These are phyloP conservation scores for Xiphias gladius DNA, from an alignment of 2,113 vertebrate genomes.

Conservation along the genomic window DNA sequence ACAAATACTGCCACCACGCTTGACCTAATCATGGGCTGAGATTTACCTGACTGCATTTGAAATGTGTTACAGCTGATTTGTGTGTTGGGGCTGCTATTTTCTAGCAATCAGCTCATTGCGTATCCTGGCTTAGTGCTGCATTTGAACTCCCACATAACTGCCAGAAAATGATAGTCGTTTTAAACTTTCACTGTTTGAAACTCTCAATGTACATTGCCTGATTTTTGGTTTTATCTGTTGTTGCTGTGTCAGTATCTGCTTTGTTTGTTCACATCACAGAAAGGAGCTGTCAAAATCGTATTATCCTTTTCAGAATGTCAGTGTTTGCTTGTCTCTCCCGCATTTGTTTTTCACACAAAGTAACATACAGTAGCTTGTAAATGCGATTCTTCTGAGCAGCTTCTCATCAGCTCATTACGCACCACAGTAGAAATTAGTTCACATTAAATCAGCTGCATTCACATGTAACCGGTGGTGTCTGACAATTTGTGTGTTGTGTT, in stretches of 20 bases:
- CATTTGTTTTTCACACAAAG: background rate
- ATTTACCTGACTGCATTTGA: constrained; percentile 78
- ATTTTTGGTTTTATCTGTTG: background rate
- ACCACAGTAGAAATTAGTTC: background rate
- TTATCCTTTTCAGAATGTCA: background rate
- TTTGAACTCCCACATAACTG: background rate
- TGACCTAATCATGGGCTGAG: constrained; percentile 78
- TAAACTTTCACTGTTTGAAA: too few relatives aligned
- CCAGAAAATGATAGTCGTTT: background rate
- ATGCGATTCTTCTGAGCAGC: background rate
- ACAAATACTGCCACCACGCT: constrained; percentile 78
- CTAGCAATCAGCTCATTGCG: constrained; percentile 15
- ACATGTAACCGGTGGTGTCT: background rate
- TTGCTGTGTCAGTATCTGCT: background rate
- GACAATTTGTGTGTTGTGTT: too few relatives aligned
- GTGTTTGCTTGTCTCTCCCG: background rate
- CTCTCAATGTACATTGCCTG: background rate
- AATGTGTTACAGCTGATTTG: constrained; percentile 68
- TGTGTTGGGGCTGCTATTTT: constrained; percentile 46
- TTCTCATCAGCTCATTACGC: background rate
- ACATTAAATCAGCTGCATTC: background rate
- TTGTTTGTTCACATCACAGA: constrained; percentile 5
- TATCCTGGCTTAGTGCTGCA: background rate
- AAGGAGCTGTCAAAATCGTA: background rate
- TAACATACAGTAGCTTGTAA: background rate